Base-by-base conservation (phyloP, 2,113 vertebrate species). In the Sialia sialis region DNA sequence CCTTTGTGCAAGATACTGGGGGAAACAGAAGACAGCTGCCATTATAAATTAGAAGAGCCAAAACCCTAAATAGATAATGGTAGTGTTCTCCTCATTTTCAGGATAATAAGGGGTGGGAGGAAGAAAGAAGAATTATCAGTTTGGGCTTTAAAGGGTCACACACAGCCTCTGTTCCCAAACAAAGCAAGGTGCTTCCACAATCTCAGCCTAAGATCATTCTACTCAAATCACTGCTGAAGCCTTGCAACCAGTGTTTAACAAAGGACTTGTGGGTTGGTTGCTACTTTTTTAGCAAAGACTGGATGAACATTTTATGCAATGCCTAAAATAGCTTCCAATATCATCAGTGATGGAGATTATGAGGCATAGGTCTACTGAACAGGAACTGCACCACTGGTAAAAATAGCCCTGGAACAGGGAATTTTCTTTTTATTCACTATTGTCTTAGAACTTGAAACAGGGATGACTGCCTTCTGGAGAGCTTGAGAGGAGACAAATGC, bases 311-410 rank as follows among this genome's bases (percentile, higher is more conserved):
- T 83, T 90, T 72, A 89, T 44, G 84, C n/a, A 67, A 51, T 13
- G 48, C 68, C 43, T 63, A 70, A 91, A 97, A 95, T 90, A 95
- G 85, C 39, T 67, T 60, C 67, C 51, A 59, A 9, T 88, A 90
- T 86, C 84, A 94, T 91, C 85, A 77, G 51, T 67, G 76, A 93
- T 80, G 87, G 68, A 95, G 79, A 72, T 84, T 48, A 85, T 63
- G 77, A 92, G 34, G 75, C 84, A n/a, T 62, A 91, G 74, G 72
- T 52, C 87, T 80, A 36, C 82, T 78, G 91, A 94, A 88, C 72
- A 95, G 81, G 94, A 95, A 84, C 64, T 55, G 84, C 78, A 95
- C 59, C 82, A 77, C 79, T 27, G 74, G 59, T 91, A 95, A 95
- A 95, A 95, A 94, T 70, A 97, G 78, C 26, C 81, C 46, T 43